Evolutionary conservation across 2,888 invertebrate species (phyloP).

Genomic region (Leptarthrus brevirostris): DNA sequence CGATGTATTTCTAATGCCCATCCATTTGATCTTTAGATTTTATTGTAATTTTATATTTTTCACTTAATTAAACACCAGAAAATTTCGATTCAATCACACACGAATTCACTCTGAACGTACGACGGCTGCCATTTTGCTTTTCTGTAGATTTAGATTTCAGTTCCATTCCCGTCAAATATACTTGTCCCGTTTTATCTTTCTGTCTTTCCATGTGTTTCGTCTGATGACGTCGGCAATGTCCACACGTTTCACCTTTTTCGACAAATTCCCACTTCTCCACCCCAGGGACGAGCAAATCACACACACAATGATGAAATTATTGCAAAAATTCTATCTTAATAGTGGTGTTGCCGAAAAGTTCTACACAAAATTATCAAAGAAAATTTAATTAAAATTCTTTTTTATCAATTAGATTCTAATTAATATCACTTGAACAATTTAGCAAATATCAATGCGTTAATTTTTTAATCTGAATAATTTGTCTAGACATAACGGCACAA

Average conservation of each 20-base stretch:
- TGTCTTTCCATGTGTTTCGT: background rate
- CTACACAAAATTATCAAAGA: too few species aligned
- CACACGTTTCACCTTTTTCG: slow-evolving; percentile 15
- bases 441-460: too few species aligned
- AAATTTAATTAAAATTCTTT: too few species aligned
- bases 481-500: too few species aligned
- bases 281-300: too few species aligned
- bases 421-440: too few species aligned
- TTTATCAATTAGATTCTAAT: too few species aligned
- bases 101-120: slow-evolving; percentile 31
- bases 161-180: background rate
- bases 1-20: background rate
- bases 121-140: slow-evolving; percentile 37
- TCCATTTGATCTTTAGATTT: background rate
- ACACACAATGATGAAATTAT: too few species aligned
- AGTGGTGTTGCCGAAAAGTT: too few species aligned
- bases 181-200: background rate
- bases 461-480: too few species aligned
- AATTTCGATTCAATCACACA: slow-evolving; percentile 17
- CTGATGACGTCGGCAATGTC: slow-evolving; percentile 35
- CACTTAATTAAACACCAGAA: slow-evolving; percentile 20
- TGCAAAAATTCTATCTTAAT: too few species aligned
- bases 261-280: slow-evolving; percentile 15
- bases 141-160: slow-evolving; percentile 2
- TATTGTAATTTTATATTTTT: background rate